Conservation (phyloP, 2,113 vertebrate species). For the Carassius auratus region DNA sequence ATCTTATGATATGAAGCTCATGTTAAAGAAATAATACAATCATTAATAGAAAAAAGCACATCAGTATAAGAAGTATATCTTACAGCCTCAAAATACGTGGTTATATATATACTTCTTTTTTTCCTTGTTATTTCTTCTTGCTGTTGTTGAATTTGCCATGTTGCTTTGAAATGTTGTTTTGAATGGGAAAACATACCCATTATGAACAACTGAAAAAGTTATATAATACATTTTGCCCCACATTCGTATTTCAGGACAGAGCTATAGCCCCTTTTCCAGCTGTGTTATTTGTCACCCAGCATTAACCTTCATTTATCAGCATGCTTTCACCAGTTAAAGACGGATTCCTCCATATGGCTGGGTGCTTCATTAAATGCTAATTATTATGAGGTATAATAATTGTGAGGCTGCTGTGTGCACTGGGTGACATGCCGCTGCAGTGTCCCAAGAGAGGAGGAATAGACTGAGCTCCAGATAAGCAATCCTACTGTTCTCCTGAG, state of each 20-base stretch:
- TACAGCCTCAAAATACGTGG: too few relatives aligned
- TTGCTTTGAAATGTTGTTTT: not conserved
- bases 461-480: conserved; percentile 53
- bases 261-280: conserved; percentile 46
- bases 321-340: conserved; percentile 54
- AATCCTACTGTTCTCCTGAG: conserved; percentile 44
- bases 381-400: conserved; percentile 69
- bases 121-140: too few relatives aligned
- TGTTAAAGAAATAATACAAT: not conserved
- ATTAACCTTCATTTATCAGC: conserved; percentile 60
- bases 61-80: too few relatives aligned
- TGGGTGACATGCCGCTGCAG: conserved; percentile 49
- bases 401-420: conserved; percentile 59
- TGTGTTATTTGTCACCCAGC: conserved; percentile 52
- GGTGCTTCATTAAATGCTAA: conserved; percentile 66
- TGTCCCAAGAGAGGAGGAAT: conserved; percentile 53
- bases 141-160: not conserved
- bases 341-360: conserved; percentile 63
- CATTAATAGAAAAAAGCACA: too few relatives aligned
- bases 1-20: not conserved
- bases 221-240: not conserved
- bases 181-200: not conserved
- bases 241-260: conserved; percentile 16
- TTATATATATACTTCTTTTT: too few relatives aligned
- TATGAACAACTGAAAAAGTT: not conserved